Base-by-base conservation (phyloP, 2,888 invertebrate species). In the Ophion ellenae region DNA sequence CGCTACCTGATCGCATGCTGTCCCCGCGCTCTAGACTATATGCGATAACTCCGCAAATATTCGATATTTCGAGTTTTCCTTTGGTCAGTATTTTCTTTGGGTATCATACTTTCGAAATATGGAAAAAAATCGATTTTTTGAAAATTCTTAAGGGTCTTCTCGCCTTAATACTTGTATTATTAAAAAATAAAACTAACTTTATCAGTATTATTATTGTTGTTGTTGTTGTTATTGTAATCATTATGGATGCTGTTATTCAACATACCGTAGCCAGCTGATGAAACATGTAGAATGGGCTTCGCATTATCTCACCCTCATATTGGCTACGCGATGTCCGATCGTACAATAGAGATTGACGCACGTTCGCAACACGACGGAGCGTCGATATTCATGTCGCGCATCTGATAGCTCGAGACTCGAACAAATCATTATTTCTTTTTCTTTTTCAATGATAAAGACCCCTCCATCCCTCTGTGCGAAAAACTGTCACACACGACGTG, bases 381-480 rank as follows among this genome's bases (percentile, higher is more conserved):
- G 20, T 57, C 40, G n/a, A 24, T 17, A 24, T 66, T 32, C 24
- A 70, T 11, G 14, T 71, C 28, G 57, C 57, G 17, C n/a, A 70
- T 57, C 71, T 17, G 32, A 57, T n/a, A 57, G 11, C 53, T 70
- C 53, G 70, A 47, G 3, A 17, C 76, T 66, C 53, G 66, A 66
- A 76, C 47, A 28, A 66, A 24, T 69, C 73, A 14, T 80, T 80
- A 57, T 61, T 45, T 40, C 32, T 28, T 10, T 64, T 71, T 77
- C 32, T 77, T 71, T 66, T 67, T 28, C 17, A 24, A 47, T 66
- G 59, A 80, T 76, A 76, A 80, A 79, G 66, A 76, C n/a, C 66
- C 14, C 70, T 57, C 53, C 61, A 61, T 84, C 53, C 32, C 24
- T 64, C 20, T 59, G 53, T 67, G 57, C 53, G 53, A 36, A 14